Evolutionary conservation across 2,797 vertebrate species (phyloP).

Genomic region (Bovichtus diacanthus): DNA sequence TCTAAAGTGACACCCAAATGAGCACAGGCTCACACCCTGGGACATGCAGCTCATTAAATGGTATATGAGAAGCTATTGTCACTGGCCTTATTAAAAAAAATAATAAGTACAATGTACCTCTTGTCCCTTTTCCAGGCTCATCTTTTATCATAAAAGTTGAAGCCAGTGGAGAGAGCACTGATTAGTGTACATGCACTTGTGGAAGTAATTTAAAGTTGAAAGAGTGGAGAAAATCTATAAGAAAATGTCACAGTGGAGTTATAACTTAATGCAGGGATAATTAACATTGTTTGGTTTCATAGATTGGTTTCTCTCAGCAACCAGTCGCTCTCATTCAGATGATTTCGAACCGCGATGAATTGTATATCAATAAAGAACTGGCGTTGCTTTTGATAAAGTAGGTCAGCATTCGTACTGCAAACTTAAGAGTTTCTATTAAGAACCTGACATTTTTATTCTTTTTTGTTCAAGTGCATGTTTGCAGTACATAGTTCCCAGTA

Average conservation of each 20-base stretch:
- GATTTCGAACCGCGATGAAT: background rate
- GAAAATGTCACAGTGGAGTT: background rate
- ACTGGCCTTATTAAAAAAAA: constrained; percentile 15
- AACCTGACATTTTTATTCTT: too few relatives aligned
- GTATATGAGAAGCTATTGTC: background rate
- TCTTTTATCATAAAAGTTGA: constrained; percentile 21
- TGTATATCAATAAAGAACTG: background rate
- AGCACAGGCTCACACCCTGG: background rate
- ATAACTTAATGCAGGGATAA: background rate
- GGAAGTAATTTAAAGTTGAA: constrained; percentile 23
- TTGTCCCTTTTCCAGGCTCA: background rate
- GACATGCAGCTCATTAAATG: constrained; percentile 26
- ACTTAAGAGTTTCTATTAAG: too few relatives aligned
- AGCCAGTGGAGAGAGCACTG: background rate
- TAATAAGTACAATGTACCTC: background rate
- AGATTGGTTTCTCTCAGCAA: background rate
- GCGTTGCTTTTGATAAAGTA: too few relatives aligned
- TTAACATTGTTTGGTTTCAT: background rate
- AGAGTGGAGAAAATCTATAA: background rate
- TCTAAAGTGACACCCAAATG: background rate
- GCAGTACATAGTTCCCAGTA: background rate
- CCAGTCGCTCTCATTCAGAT: background rate
- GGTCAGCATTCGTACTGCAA: too few relatives aligned
- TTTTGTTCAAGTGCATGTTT: too few relatives aligned
- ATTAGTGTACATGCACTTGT: background rate